A percentile compares a stretch with the other conserved stretches of the same genome.
phyloP scores from a whole-genome alignment of 2,113 vertebrate genomes.

The Alethe castanea region DNA sequence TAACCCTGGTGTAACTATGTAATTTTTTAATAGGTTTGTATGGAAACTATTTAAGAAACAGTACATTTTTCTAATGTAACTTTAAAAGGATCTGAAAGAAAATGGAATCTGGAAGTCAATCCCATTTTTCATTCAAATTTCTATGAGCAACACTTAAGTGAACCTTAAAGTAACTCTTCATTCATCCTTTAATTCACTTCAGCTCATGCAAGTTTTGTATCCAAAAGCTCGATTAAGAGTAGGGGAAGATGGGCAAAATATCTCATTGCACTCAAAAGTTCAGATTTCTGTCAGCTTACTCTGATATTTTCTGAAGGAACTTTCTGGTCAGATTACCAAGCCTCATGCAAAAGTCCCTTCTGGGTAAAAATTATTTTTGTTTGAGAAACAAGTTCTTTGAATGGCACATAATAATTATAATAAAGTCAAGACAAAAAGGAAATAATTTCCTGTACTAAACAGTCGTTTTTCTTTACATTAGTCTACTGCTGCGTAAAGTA shows the following conservation, averaged over 20 bases:
- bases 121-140: not conserved
- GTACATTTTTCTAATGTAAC: not conserved
- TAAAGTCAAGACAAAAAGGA: not conserved
- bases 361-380: not conserved
- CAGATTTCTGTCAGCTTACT: not conserved
- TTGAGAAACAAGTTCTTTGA: not conserved
- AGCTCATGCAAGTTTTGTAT: not conserved
- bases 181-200: not conserved
- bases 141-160: not conserved
- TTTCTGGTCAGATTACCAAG: not conserved
- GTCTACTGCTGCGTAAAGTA: not conserved
- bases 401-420: not conserved
- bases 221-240: not conserved
- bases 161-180: not conserved
- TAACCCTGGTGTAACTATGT: not conserved
- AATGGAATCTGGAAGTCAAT: not conserved
- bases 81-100: not conserved
- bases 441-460: not conserved
- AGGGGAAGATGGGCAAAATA: not conserved
- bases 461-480: not conserved
- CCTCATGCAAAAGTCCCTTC: not conserved
- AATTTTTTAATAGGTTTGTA: not conserved
- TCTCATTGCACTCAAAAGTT: not conserved
- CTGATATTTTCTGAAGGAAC: not conserved
- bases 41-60: not conserved